Evolutionary conservation across 2,888 invertebrate species (phyloP), one percentile per base, ranked within the genome.

Genomic region (Pandemis cinnamomeana): DNA sequence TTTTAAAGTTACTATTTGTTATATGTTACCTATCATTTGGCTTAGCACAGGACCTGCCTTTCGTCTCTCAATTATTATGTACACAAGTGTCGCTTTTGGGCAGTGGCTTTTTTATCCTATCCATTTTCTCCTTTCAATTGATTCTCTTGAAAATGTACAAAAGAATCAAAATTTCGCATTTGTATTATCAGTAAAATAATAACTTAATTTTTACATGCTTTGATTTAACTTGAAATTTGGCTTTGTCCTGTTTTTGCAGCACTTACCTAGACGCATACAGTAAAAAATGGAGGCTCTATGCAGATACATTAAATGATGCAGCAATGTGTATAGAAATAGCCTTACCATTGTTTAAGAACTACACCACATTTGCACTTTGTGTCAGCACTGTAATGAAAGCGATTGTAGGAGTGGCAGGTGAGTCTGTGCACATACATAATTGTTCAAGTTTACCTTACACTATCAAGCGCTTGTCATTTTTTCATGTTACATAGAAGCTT

Each of bases 281-380:
- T 82, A 99, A 99, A 88, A 97, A 98, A 87, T 99, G 99, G 99
- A 95, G 99, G 68, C 91, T 99, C 48, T 97, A 98, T 89, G 99
- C 99, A 11, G 99, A 99, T 89, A 95, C 97, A 71, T 88, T 99
- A 10, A 99, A 99, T 90, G 99, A 99, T 92, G 85, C 96, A 55
- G 98, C 99, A 0, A 97, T 98, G 95, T 96, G 96, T 79, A 94
- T 99, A 71, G 99, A 99, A 91, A 95, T 99, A 76, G 90, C 97
- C 42, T 94, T 98, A 77, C 97, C 98, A 15, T 94, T 95, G 78
- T 96, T 97, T 82, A 92, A 93, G 41, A 91, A 94, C 72, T 95
- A 96, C 70, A 95, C 96, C 5, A 94, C 95, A 72, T 77, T 86
- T 70, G 95, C 97, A 72, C 89, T 98, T 20, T 98, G 98, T 86